phyloP scores from a whole-genome alignment of 2,888 invertebrate species.

The Amphipyra tragopoginis region DNA sequence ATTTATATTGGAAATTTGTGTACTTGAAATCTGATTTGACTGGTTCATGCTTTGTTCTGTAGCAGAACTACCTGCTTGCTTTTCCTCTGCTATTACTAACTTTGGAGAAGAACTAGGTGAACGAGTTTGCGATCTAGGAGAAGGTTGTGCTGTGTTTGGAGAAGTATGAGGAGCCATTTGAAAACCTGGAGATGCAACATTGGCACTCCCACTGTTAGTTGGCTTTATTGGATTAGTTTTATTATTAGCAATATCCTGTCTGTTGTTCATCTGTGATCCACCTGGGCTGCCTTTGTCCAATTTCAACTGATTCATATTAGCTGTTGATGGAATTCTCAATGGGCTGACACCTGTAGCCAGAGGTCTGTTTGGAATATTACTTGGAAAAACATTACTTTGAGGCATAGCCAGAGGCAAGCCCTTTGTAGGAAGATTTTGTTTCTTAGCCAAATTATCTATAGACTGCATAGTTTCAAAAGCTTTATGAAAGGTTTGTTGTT shows the following conservation, averaged over 20 bases:
- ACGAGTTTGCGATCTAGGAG: conserved; percentile 84
- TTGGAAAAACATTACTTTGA: conserved; percentile 76
- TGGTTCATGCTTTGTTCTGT: conserved; percentile 79
- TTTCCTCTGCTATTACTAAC: conserved; percentile 87
- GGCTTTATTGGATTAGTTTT: conserved; percentile 74
- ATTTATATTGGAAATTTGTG: conserved; percentile 76
- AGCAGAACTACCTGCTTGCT: conserved; percentile 73
- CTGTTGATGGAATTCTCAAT: conserved; percentile 77
- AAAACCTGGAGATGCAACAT: conserved; percentile 72
- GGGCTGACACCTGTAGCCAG: conserved; percentile 69
- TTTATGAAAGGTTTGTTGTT: conserved; percentile 80
- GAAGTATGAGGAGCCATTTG: conserved; percentile 72
- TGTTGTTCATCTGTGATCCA: conserved; percentile 66
- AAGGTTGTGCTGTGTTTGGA: conserved; percentile 74
- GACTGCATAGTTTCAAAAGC: conserved; percentile 88
- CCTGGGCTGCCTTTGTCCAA: conserved; percentile 73
- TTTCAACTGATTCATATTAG: conserved; percentile 76
- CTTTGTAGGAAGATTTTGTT: conserved; percentile 82
- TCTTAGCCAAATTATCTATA: conserved; percentile 87
- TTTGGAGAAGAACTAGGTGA: conserved; percentile 88
- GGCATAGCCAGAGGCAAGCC: conserved; percentile 70
- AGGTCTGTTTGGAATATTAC: conserved; percentile 72
- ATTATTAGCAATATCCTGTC: conserved; percentile 70
- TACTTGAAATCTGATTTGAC: conserved; percentile 83
- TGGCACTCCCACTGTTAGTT: conserved; percentile 64